A percentile compares a stretch with the other conserved stretches of the same genome.
phyloP scores from a whole-genome alignment of 2,113 vertebrate species.

The Circaetus gallicus region DNA sequence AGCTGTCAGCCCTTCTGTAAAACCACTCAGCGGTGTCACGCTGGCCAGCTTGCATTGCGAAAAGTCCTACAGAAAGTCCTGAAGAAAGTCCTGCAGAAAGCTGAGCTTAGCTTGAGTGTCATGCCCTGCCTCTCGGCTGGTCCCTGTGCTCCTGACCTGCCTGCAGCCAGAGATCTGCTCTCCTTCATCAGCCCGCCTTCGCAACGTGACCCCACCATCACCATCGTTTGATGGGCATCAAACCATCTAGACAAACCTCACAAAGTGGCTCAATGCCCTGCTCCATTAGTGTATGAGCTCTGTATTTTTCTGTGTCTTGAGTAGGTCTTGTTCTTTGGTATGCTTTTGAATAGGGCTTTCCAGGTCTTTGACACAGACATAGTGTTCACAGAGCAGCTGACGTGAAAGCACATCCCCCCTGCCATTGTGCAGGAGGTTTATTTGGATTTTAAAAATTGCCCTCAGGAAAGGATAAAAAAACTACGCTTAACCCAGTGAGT shows the following conservation, averaged over 20 bases:
- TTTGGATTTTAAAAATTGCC: background rate
- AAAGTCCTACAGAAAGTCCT: too few species aligned
- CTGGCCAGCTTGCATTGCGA: background rate
- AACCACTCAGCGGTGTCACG: background rate
- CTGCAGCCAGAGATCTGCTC: background rate
- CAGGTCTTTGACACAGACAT: background rate
- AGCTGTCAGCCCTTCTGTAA: background rate
- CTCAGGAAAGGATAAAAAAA: background rate
- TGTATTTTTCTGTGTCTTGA: background rate
- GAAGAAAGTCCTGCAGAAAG: background rate
- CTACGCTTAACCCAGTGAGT: background rate
- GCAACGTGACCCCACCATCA: accelerated
- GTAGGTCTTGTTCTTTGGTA: background rate
- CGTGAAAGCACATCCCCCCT: background rate
- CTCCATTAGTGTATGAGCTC: background rate
- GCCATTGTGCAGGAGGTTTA: background rate
- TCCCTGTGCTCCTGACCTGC: background rate
- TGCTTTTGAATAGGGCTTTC: background rate
- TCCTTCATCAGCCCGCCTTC: background rate
- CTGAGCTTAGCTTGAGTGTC: background rate
- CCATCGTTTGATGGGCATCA: background rate
- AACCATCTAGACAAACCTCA: background rate
- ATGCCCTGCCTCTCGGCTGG: background rate
- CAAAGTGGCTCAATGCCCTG: background rate
- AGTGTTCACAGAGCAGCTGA: background rate